Evolutionary conservation across 2,888 invertebrate genomes (phyloP), one percentile per base, ranked within the genome.

Genomic region (Noctua fimbriata): DNA sequence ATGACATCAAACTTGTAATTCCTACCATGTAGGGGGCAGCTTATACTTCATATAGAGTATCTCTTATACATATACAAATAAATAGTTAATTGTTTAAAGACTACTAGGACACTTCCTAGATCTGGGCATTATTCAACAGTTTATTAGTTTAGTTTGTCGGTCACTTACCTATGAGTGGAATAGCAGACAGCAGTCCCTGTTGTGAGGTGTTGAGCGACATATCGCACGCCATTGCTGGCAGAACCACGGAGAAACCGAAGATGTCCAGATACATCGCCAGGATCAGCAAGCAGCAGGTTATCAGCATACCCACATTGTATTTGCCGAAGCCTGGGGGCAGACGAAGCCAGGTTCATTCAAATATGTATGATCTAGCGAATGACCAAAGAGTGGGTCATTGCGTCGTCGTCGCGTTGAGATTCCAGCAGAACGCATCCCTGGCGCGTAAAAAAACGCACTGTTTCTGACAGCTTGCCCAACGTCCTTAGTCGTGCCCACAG

Each of bases 171-270:
- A 96, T 92, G 2, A 96, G 90, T 5, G 96, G 96, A 10, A 94
- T 87, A 44, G 96, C 95, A 10, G 96, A 94, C 32, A 98, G 95
- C 79, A 97, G 92, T 0, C 98, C 98, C 89, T 98, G 97, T 89
- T 98, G 97, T 0, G 96, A 92, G 1, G 98, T 97, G 10, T 96
- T 94, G 65, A 98, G 95, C 0, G 94, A 88, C 84, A 98, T 95
- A 90, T 98, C 98, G 90, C 98, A 98, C 72, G 97, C 97, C 44
- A 98, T 97, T 0, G 98, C 97, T 0, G 98, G 98, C 87, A 98
- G 94, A 65, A 98, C 89, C 80, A 96, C 94, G 28, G 95, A 95
- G 88, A 95, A 93, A 0, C 95, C 95, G 84, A 95, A 96, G 85
- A 96, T 94, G 83, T 96, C 96, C 83, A 95, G 81, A 85, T 94